Conservation (phyloP, 2,888 invertebrate genomes). For the Eupithecia abbreviata region DNA sequence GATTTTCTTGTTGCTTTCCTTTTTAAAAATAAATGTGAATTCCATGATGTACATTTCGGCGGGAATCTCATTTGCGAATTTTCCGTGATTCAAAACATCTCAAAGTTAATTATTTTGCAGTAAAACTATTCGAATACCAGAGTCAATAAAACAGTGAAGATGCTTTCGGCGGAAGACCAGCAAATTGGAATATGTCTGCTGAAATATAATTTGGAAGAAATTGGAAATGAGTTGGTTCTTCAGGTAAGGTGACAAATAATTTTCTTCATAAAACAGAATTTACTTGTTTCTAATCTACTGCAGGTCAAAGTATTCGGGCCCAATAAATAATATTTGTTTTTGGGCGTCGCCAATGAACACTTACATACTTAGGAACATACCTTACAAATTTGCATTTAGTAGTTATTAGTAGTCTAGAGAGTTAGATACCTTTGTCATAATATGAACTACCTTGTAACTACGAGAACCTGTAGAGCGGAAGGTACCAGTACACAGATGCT, state of each 20-base stretch:
- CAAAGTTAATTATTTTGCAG: background rate
- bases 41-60: constrained; percentile 16
- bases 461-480: background rate
- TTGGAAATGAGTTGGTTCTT: constrained; percentile 62
- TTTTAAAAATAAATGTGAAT: constrained; percentile 5
- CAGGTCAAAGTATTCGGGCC: no score
- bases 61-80: constrained; percentile 10
- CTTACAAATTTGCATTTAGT: background rate
- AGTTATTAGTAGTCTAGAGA: no score
- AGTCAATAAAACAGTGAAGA: constrained; percentile 45
- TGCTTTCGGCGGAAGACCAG: constrained; percentile 70
- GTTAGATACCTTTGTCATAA: background rate
- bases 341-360: no score
- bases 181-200: constrained; percentile 72
- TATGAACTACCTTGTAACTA: background rate
- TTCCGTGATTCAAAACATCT: background rate
- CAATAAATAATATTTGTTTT: no score
- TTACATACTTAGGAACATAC: no score
- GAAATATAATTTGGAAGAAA: constrained; percentile 69
- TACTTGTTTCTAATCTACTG: no score
- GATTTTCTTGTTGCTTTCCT: background rate
- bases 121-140: constrained; percentile 2
- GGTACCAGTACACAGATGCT: background rate
- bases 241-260: constrained; percentile 54
- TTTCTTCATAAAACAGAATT: no score